phyloP scores from a whole-genome alignment of 92 coral and sea anemone genomes.

The Palythoa grandis region DNA sequence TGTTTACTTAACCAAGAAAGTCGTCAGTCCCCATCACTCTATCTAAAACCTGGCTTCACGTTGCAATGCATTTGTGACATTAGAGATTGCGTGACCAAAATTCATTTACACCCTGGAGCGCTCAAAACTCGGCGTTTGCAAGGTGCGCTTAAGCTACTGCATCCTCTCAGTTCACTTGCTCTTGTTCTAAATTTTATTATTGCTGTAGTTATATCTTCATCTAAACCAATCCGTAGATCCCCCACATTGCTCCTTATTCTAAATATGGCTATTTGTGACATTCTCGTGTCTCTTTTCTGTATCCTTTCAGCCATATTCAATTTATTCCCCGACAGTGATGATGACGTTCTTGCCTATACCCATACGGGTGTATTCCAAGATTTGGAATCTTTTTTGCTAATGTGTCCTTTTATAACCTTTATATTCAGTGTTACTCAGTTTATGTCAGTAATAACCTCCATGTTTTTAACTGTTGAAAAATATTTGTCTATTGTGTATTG shows the following conservation, averaged over 20 bases:
- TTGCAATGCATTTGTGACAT: neutral
- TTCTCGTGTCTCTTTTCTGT: neutral
- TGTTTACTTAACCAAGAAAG: neutral
- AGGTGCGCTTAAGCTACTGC: neutral
- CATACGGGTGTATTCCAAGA: neutral
- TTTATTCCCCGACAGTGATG: neutral
- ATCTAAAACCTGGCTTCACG: neutral
- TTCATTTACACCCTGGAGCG: neutral
- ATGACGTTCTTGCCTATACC: neutral
- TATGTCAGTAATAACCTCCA: neutral
- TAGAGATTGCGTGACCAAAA: slow-evolving; percentile 14
- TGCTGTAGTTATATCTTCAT: neutral
- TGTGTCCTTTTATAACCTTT: neutral
- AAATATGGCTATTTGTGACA: slow-evolving; percentile 6
- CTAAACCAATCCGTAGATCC: neutral
- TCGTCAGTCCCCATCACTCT: neutral
- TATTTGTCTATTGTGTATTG: slow-evolving; percentile 3
- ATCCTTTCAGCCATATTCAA: neutral
- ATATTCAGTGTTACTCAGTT: neutral
- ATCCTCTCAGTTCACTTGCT: neutral
- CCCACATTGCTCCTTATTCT: slow-evolving; percentile 15
- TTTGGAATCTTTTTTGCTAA: neutral
- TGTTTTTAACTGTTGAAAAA: slow-evolving; percentile 5
- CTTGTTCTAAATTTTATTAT: neutral
- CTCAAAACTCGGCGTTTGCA: neutral